Evolutionary conservation across 2,797 vertebrate species (phyloP).

Genomic region (Chelidonichthys spinosus): DNA sequence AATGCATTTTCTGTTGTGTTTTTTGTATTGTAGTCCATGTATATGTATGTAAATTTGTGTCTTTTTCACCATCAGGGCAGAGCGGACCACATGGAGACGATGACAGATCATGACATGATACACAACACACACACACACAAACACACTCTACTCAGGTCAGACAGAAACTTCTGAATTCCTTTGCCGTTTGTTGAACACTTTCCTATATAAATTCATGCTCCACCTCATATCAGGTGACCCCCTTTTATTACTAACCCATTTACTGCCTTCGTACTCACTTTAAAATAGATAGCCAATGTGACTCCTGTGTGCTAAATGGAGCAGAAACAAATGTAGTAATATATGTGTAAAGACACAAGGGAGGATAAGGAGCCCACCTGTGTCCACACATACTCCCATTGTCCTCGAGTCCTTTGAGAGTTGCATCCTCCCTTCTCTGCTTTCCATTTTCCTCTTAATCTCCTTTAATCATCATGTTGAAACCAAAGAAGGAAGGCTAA

Average conservation of each 20-base stretch:
- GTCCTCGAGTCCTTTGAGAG: conserved; percentile 46
- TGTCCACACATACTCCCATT: conserved; percentile 42
- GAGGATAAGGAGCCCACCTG: conserved; percentile 45
- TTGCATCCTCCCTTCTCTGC: conserved; percentile 39
- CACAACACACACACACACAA: conserved; percentile 23
- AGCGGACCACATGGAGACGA: conserved; percentile 52
- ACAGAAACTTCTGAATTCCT: conserved; percentile 2
- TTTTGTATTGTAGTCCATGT: conserved; percentile 32
- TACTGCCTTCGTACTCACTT: conserved; percentile 12
- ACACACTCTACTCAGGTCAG: neutral
- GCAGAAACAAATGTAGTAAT: conserved; percentile 36
- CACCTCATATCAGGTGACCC: conserved; percentile 13
- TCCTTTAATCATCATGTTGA: conserved; percentile 33
- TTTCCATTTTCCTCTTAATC: conserved; percentile 24
- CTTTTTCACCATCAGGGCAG: conserved; percentile 61
- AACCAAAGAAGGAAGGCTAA: conserved; percentile 14
- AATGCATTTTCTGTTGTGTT: conserved; percentile 44
- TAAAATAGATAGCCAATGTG: conserved; percentile 14
- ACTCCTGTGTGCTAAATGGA: conserved; percentile 34
- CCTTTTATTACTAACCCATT: conserved; percentile 26
- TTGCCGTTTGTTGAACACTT: conserved; percentile 9
- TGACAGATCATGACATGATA: conserved; percentile 47
- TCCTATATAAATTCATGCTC: conserved; percentile 8
- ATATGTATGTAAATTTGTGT: conserved; percentile 13
- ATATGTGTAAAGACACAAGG: conserved; percentile 43